These are phyloP conservation scores for Colletes latitarsis DNA, from an alignment of 1,140 invertebrate genomes.

Conservation along the genomic window DNA sequence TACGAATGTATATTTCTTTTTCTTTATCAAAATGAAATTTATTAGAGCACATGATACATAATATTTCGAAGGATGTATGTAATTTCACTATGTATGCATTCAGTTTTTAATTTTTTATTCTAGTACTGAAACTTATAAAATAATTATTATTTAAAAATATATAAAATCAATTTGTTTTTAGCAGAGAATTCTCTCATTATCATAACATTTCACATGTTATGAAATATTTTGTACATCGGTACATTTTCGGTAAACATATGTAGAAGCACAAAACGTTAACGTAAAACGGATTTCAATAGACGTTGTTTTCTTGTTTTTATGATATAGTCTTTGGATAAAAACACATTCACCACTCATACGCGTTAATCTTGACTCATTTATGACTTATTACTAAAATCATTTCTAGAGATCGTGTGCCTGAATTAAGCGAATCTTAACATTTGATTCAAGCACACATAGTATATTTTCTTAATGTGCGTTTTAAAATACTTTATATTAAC, in stretches of 20 bases:
- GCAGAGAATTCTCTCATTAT: neutral
- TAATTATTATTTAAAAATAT: constrained; percentile 7
- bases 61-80: neutral
- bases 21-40: neutral
- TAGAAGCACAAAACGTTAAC: neutral
- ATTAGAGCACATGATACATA: neutral
- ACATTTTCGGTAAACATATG: no score
- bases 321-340: constrained; percentile 68
- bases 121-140: constrained; percentile 2
- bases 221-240: constrained; percentile 3
- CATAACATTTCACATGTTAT: neutral
- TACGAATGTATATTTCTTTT: no score
- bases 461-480: neutral
- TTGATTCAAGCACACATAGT: constrained; percentile 3
- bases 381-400: neutral
- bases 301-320: constrained; percentile 13
- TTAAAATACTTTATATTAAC: neutral
- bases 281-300: constrained; percentile 19
- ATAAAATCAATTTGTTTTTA: neutral
- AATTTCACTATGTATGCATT: neutral
- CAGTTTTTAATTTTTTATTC: constrained; percentile 1
- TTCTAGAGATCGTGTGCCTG: constrained; percentile 15
- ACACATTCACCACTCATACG: constrained; percentile 40
- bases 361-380: constrained; percentile 28
- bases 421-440: neutral